A percentile compares a stretch with the other conserved stretches of the same genome.
These are phyloP conservation scores for Ramazzottius varieornatus DNA, from an alignment of 2,888 invertebrate species.

Conservation along the genomic window DNA sequence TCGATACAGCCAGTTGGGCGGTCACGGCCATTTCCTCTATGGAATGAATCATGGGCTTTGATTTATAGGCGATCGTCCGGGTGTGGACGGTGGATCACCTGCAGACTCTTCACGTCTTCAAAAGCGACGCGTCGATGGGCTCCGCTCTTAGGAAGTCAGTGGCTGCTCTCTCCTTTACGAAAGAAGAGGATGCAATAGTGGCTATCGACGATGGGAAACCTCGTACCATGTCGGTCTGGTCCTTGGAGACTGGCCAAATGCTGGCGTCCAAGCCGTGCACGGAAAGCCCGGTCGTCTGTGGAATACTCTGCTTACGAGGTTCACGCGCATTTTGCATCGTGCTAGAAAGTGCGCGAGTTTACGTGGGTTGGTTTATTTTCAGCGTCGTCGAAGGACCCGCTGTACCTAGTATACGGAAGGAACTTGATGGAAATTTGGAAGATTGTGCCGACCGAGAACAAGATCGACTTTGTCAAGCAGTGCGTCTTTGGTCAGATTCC, in stretches of 20 bases:
- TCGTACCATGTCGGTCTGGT: background rate
- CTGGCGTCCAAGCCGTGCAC: background rate
- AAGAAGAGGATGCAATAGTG: background rate
- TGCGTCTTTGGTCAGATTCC: background rate
- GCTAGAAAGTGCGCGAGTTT: background rate
- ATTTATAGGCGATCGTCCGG: background rate
- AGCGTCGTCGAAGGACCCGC: background rate
- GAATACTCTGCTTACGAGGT: background rate
- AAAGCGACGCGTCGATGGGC: conserved; percentile 19
- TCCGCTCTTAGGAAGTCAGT: background rate
- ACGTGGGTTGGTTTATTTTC: background rate
- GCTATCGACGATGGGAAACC: background rate
- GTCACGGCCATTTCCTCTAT: background rate
- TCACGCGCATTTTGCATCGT: background rate
- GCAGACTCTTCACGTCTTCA: background rate
- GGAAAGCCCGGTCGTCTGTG: background rate
- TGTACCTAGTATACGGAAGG: background rate
- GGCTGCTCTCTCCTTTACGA: background rate
- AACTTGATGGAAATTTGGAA: background rate
- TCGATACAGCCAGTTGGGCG: background rate
- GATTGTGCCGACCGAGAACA: background rate
- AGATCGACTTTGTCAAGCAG: background rate
- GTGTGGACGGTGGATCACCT: background rate
- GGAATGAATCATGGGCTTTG: background rate
- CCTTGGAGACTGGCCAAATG: background rate